Conservation (phyloP, 2,888 invertebrate genomes). For the Trypoxylon attenuatum region DNA sequence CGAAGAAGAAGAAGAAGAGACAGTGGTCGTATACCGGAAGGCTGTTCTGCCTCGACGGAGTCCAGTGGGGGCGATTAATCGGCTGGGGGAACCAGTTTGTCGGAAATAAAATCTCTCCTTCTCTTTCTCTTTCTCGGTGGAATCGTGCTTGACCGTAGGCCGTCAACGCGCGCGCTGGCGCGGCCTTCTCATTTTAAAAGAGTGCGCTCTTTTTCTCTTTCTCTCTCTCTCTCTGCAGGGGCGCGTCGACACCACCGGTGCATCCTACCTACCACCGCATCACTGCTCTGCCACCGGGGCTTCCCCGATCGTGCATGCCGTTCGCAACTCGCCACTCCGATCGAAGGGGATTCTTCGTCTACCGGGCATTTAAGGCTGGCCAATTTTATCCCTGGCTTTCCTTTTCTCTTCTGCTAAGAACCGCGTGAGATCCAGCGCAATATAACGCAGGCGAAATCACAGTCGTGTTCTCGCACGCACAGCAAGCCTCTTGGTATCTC, state of each 20-base stretch:
- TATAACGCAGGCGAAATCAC: no score
- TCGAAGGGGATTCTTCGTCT: conserved; percentile 51
- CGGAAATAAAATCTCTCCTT: conserved; percentile 69
- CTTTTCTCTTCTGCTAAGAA: no score
- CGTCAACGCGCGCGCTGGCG: conserved; percentile 39
- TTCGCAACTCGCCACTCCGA: conserved; percentile 17
- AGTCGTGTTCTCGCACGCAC: no score
- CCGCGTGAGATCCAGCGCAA: no score
- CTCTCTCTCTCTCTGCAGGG: conserved; percentile 17
- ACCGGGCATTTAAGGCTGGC: conserved; percentile 13
- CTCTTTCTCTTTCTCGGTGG: no score
- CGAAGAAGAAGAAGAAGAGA: background rate
- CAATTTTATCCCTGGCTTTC: conserved; percentile 27
- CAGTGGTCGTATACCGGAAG: conserved; percentile 34
- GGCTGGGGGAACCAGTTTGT: conserved; percentile 66
- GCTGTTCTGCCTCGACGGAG: conserved; percentile 6
- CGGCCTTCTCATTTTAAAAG: conserved; percentile 43
- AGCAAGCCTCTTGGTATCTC: no score
- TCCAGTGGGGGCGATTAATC: conserved; percentile 64
- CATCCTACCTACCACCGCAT: conserved; percentile 16
- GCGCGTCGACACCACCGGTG: conserved; percentile 32
- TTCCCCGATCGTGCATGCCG: conserved; percentile 46
- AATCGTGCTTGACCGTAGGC: conserved; percentile 43
- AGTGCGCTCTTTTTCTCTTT: conserved; percentile 8
- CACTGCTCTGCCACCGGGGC: conserved; percentile 48